Percentiles rank a stretch among this genome's conserved stretches.
phyloP scores from a whole-genome alignment of 2,113 vertebrate genomes.

The Thamnophis sirtalis region DNA sequence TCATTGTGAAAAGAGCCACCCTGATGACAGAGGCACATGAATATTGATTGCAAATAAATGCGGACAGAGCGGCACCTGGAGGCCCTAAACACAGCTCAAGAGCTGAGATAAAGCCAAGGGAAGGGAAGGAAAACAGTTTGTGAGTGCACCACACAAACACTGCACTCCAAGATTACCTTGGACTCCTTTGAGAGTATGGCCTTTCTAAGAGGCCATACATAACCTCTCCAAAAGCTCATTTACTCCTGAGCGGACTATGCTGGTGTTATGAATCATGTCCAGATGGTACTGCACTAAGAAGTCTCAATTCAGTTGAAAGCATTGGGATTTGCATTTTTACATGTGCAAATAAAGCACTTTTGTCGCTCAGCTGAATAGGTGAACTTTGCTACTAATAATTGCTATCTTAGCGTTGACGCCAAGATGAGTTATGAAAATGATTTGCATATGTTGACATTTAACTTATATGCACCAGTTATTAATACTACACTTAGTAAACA shows the following conservation, averaged over 20 bases:
- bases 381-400: not conserved
- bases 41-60: constrained; percentile 78
- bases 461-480: not conserved
- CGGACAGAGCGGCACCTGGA: constrained; percentile 58
- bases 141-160: not conserved
- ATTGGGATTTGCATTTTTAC: not conserved
- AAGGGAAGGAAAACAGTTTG: not conserved
- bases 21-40: constrained; percentile 76
- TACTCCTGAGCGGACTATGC: not conserved
- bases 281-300: not conserved
- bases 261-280: not conserved
- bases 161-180: not conserved
- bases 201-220: not conserved
- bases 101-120: not conserved
- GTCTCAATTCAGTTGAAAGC: not conserved
- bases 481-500: not conserved
- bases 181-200: not conserved
- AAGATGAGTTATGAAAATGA: not conserved
- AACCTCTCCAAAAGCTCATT: not conserved
- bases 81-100: constrained; percentile 10
- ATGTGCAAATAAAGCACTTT: not conserved
- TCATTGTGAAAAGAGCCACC: constrained; percentile 75
- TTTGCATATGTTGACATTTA: not conserved
- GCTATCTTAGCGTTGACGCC: not conserved
- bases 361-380: not conserved